Conservation (phyloP, 2,113 vertebrate genomes). For the Cyanoderma ruficeps region DNA sequence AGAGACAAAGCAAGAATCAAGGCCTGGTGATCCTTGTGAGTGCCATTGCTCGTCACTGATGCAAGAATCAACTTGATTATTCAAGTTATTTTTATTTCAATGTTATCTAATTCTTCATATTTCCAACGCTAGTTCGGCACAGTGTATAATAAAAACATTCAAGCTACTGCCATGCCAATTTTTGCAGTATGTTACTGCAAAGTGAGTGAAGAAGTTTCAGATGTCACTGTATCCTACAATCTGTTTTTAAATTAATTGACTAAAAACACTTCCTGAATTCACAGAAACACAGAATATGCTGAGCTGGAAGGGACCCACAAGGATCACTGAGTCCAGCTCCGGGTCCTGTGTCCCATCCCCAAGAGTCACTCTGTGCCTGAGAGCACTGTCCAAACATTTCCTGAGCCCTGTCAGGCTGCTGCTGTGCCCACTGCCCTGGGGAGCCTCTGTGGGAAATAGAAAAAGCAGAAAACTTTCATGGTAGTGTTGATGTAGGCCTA, state of each 20-base stretch:
- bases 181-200: neutral
- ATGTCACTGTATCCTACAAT: neutral
- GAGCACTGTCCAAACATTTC: neutral
- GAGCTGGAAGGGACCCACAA: neutral
- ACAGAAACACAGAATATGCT: neutral
- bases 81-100: neutral
- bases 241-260: neutral
- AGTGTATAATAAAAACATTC: neutral
- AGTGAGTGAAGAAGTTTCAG: neutral
- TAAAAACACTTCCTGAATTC: neutral
- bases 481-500: too few species aligned
- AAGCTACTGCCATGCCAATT: neutral
- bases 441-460: neutral
- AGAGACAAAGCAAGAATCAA: neutral
- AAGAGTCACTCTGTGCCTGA: fast-evolving
- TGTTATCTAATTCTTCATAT: neutral
- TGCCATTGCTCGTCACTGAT: fast-evolving
- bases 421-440: neutral
- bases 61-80: neutral
- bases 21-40: fast-evolving
- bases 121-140: neutral
- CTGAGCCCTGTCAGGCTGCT: fast-evolving
- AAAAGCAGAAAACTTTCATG: too few species aligned
- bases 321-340: fast-evolving
- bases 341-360: fast-evolving